Conservation (phyloP, 2,797 vertebrate species). For the Eulemur albifrons region DNA sequence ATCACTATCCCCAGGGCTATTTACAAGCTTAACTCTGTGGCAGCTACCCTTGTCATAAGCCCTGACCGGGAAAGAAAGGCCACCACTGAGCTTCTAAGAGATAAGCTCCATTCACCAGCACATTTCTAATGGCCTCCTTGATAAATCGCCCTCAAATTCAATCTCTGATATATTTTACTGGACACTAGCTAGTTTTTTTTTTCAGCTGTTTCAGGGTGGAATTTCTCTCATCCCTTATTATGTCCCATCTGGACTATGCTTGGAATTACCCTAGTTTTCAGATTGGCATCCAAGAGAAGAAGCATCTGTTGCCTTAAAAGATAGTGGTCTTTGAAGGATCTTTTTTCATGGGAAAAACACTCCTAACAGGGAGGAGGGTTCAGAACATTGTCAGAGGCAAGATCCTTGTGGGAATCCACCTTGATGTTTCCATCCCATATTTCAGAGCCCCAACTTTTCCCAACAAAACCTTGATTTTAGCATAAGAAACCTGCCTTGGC, state of each 20-base stretch:
- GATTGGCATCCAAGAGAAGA: neutral
- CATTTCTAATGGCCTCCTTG: neutral
- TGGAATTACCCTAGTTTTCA: neutral
- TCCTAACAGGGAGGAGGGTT: neutral
- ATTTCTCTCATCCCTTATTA: neutral
- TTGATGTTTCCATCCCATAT: neutral
- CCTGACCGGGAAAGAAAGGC: neutral
- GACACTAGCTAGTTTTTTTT: neutral
- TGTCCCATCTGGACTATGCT: neutral
- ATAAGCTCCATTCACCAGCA: neutral
- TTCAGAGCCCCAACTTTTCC: neutral
- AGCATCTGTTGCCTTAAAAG: neutral
- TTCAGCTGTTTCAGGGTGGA: neutral
- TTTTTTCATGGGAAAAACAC: neutral
- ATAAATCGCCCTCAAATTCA: neutral
- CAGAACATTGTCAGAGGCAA: neutral
- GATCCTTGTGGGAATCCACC: neutral
- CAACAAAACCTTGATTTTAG: neutral
- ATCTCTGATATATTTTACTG: neutral
- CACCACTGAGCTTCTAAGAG: neutral
- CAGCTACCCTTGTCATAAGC: neutral
- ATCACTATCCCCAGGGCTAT: neutral
- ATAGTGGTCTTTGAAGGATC: neutral
- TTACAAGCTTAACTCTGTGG: neutral
- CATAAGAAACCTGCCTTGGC: neutral